A percentile compares a stretch with the other conserved stretches of the same genome.
These are phyloP conservation scores for Anthonomus grandis DNA, from an alignment of 1,140 invertebrate species.

Conservation along the genomic window DNA sequence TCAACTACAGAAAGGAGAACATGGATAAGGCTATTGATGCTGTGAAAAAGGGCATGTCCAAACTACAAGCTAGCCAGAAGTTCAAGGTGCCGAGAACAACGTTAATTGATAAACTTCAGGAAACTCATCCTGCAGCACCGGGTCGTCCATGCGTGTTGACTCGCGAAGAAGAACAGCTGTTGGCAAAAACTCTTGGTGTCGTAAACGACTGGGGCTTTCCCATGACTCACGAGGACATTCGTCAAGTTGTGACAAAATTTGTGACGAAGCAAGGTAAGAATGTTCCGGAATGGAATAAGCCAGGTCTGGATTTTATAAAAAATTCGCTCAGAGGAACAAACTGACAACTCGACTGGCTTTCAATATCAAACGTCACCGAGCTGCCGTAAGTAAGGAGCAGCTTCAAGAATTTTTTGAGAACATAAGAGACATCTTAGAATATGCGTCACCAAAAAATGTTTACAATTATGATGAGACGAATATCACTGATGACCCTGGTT, in stretches of 20 bases:
- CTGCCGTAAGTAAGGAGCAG: not conserved
- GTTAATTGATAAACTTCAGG: not conserved
- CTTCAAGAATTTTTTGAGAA: slow-evolving; percentile 13
- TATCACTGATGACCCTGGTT: slow-evolving; percentile 25
- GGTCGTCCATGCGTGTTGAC: not conserved
- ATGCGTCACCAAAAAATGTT: not conserved
- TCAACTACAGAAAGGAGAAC: not conserved
- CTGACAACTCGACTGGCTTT: not conserved
- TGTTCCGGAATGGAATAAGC: not conserved
- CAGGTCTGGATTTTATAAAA: slow-evolving; percentile 1
- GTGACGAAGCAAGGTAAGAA: slow-evolving; percentile 3
- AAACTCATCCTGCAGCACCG: not conserved
- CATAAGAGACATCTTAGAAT: not conserved
- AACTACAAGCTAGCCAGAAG: not conserved
- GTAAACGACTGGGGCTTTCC: not conserved
- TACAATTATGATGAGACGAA: slow-evolving; percentile 30
- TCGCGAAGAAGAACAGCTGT: not conserved
- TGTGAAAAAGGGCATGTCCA: not conserved
- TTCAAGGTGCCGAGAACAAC: not conserved
- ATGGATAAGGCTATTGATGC: not conserved
- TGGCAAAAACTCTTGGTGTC: not conserved
- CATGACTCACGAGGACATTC: no score
- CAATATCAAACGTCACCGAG: not conserved
- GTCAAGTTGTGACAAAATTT: no score
- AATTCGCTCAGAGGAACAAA: no score